These are phyloP conservation scores for Nebria ingens DNA, from an alignment of 1,140 invertebrate species.

Conservation along the genomic window DNA sequence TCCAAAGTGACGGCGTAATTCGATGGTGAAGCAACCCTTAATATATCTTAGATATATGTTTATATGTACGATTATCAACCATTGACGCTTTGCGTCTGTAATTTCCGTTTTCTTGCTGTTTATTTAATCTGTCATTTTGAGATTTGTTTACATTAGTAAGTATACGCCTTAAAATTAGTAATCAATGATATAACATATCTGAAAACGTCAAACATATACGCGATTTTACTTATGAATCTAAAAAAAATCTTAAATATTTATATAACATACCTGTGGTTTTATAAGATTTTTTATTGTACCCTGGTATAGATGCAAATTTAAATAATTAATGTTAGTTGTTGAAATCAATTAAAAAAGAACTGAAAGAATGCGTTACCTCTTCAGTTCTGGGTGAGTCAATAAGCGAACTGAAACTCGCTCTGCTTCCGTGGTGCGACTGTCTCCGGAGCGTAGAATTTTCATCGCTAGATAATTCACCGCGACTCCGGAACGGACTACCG, in stretches of 20 bases:
- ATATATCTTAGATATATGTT: too few relatives aligned
- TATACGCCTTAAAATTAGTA: too few relatives aligned
- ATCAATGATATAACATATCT: too few relatives aligned
- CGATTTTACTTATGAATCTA: too few relatives aligned
- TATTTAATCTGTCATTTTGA: too few relatives aligned
- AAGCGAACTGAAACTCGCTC: conserved; percentile 57
- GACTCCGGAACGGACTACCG: conserved; percentile 27
- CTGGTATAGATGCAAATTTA: not conserved
- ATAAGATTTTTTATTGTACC: not conserved
- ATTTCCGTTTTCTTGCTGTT: too few relatives aligned
- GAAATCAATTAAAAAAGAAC: not conserved
- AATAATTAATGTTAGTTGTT: not conserved
- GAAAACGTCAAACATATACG: not conserved
- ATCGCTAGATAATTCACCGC: conserved; percentile 21
- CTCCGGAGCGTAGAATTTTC: conserved; percentile 34
- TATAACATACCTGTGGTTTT: not conserved
- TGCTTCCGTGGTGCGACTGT: conserved; percentile 49
- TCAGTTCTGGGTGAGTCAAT: conserved; percentile 50
- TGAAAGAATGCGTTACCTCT: conserved; percentile 46
- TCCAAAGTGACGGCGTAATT: too few relatives aligned
- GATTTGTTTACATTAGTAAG: too few relatives aligned
- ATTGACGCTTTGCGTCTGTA: too few relatives aligned
- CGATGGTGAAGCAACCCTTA: too few relatives aligned
- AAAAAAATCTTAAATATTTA: too few relatives aligned
- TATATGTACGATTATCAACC: too few relatives aligned